Evolutionary conservation across 2,888 invertebrate genomes (phyloP), one percentile per base, ranked within the genome.

Genomic region (Cancer borealis): DNA sequence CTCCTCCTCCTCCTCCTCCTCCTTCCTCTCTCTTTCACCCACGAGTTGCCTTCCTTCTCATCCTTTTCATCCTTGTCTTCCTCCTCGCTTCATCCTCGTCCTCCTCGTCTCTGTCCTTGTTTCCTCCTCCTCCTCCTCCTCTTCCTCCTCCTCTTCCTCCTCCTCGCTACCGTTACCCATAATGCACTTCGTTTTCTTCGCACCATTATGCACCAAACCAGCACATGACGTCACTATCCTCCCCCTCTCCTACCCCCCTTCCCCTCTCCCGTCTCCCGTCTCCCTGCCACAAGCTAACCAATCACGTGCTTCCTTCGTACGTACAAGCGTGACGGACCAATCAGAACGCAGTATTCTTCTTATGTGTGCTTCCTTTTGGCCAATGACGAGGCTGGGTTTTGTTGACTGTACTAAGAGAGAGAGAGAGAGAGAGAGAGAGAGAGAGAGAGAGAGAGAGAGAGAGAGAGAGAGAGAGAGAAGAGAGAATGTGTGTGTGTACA

Each of bases 381-480:
- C n/a, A 66, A 21, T 66, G n/a, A n/a, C 17, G n/a, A 21, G 10
- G 14, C 54, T 54, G 12, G 14, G 54, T 3, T 54, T 54, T 54
- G 54, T 54, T 54, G 54, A 54, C 26, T 3, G 4, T 73, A 54
- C 54, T 17, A 14, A 54, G 54, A 14, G 66, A 66, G 21, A 66
- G 66, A 66, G 66, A 66, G 66, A 66, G n/a, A 66, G 66, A 66
- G 66, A 66, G 66, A 66, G 66, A 66, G 66, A 66, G 66, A 66
- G n/a, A 66, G 66, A 21, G n/a, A 21, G 66, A 21, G n/a, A 66
- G 66, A 21, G 17, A 21, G 66, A 66, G 66, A 66, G 66, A 66
- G 66, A 66, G 66, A 66, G 66, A 66, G 66, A 66, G 66, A 66
- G 66, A 66, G 66, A 66, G 66, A 66, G n/a, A 66, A 10, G 10